These are phyloP conservation scores for Spodoptera littoralis DNA, from an alignment of 2,888 invertebrate genomes.

Conservation along the genomic window DNA sequence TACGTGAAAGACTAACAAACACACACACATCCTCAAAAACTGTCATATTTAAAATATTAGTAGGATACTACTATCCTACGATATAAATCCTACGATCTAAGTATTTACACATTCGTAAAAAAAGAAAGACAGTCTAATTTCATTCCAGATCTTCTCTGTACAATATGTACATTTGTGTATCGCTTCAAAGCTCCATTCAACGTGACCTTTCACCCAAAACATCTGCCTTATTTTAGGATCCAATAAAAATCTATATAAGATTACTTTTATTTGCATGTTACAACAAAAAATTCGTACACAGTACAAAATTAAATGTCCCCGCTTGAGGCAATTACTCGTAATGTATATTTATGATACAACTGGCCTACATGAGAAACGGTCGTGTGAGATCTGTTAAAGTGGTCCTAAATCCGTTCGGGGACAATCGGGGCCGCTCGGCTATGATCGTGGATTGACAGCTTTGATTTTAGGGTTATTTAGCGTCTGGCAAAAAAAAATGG, in stretches of 20 bases:
- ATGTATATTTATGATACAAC: conserved; percentile 54
- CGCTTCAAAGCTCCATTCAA: too few species aligned
- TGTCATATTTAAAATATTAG: too few species aligned
- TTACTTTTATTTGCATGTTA: conserved; percentile 14
- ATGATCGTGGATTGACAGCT: conserved; percentile 26
- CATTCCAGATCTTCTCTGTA: too few species aligned
- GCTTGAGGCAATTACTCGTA: conserved; percentile 47
- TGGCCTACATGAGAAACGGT: conserved; percentile 20
- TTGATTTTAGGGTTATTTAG: conserved; percentile 9
- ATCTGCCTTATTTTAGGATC: background rate
- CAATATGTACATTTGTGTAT: too few species aligned
- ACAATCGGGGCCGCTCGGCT: conserved; percentile 25
- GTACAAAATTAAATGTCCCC: conserved; percentile 29
- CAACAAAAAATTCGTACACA: conserved; percentile 15
- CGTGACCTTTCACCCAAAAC: background rate
- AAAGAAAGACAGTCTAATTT: too few species aligned
- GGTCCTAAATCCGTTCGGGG: conserved; percentile 31
- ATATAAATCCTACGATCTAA: too few species aligned
- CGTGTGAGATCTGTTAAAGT: conserved; percentile 30
- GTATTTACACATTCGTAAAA: too few species aligned
- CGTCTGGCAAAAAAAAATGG: too few species aligned
- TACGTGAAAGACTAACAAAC: too few species aligned
- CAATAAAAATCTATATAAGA: conserved; percentile 2
- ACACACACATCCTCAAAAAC: too few species aligned
- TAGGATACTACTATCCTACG: too few species aligned